These are phyloP conservation scores for Zaprionus bogoriensis DNA, from an alignment of 2,888 invertebrate genomes.

Conservation along the genomic window DNA sequence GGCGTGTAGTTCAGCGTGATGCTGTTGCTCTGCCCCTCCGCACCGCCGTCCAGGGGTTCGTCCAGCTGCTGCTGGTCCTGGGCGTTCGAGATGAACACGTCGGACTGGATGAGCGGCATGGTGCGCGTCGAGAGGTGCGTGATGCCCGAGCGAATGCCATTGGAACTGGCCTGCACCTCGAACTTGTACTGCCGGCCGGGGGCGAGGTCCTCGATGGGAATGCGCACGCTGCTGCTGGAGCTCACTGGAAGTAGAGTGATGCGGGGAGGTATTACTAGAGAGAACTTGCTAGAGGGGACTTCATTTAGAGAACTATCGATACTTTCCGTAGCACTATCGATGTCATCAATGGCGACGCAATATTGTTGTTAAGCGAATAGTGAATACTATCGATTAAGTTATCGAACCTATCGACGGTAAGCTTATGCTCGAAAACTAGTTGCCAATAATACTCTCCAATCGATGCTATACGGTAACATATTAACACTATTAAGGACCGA, in stretches of 20 bases:
- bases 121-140: conserved; percentile 90
- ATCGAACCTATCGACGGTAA: too few relatives aligned
- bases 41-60: conserved; percentile 84
- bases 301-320: too few relatives aligned
- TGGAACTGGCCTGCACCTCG: conserved; percentile 90
- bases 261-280: too few relatives aligned
- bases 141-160: conserved; percentile 90
- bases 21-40: conserved; percentile 85
- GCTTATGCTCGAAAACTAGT: too few relatives aligned
- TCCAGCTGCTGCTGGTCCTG: conserved; percentile 83
- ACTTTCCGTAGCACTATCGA: too few relatives aligned
- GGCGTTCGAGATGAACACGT: conserved; percentile 93
- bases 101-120: conserved; percentile 94
- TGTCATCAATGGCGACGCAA: too few relatives aligned
- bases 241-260: conserved; percentile 41
- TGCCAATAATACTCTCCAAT: too few relatives aligned
- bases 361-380: too few relatives aligned
- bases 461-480: too few relatives aligned
- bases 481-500: too few relatives aligned
- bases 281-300: too few relatives aligned
- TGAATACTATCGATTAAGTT: too few relatives aligned
- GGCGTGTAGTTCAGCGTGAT: conserved; percentile 89
- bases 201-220: conserved; percentile 88
- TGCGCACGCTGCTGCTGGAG: conserved; percentile 84
- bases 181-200: conserved; percentile 92